These are phyloP conservation scores for Lysandra coridon DNA, from an alignment of 2,888 invertebrate species.

Conservation along the genomic window DNA sequence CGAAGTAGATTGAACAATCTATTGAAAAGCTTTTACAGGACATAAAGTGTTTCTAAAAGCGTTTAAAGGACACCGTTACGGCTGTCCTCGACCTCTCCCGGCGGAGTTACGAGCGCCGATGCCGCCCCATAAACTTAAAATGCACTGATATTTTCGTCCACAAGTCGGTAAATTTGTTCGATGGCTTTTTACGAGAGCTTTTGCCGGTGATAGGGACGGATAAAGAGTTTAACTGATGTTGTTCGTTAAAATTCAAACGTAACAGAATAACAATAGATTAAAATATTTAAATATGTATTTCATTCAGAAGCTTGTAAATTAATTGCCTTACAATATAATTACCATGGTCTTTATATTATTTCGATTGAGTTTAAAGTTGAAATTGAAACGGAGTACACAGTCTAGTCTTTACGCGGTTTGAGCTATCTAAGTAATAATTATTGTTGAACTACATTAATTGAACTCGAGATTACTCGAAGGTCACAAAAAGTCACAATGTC, in stretches of 20 bases:
- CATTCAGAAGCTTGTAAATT: too few relatives aligned
- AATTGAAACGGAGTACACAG: too few relatives aligned
- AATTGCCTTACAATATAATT: too few relatives aligned
- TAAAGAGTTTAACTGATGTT: background rate
- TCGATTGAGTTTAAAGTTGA: too few relatives aligned
- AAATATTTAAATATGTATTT: too few relatives aligned
- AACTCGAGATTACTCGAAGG: too few relatives aligned
- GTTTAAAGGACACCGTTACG: background rate
- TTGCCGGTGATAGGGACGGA: background rate
- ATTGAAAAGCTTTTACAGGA: background rate
- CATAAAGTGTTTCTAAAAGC: background rate
- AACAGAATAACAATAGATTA: background rate
- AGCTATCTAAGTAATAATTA: too few relatives aligned
- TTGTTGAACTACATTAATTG: too few relatives aligned
- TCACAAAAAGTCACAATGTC: background rate
- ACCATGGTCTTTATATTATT: too few relatives aligned
- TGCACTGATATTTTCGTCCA: constrained; percentile 2
- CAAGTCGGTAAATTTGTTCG: background rate
- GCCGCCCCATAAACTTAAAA: constrained; percentile 1
- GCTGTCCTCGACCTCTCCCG: background rate
- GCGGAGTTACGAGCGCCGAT: background rate
- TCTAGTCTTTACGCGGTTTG: too few relatives aligned
- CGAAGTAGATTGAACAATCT: background rate
- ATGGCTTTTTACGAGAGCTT: background rate
- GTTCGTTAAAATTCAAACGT: background rate